These are phyloP conservation scores for Serilophus lunatus DNA, from an alignment of 2,113 vertebrate species.

Conservation along the genomic window DNA sequence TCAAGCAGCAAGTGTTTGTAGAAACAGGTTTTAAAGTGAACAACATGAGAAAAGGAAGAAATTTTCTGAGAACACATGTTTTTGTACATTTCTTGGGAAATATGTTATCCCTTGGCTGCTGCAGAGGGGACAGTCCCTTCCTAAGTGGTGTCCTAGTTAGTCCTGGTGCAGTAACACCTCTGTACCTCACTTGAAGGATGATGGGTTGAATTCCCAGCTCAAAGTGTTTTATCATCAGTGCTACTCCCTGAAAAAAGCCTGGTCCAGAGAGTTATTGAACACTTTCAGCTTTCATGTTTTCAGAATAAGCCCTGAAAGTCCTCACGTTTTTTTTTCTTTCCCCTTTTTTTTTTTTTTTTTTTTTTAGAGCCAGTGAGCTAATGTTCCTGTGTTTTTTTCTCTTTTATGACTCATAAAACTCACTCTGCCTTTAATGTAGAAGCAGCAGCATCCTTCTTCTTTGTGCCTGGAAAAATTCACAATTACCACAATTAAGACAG, in stretches of 20 bases:
- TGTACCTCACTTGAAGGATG: not conserved
- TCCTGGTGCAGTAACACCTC: not conserved
- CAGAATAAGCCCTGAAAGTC: not conserved
- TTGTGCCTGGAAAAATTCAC: not conserved
- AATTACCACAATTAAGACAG: not conserved
- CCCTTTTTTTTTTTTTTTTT: not conserved
- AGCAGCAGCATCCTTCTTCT: not conserved
- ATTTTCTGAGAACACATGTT: not conserved
- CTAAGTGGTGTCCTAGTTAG: not conserved
- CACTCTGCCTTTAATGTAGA: not conserved
- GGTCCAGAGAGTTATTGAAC: not conserved
- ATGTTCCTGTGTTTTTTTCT: not conserved
- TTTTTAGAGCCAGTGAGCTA: not conserved
- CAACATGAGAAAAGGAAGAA: not conserved
- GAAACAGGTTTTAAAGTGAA: not conserved
- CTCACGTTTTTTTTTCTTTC: not conserved
- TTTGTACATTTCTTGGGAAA: not conserved
- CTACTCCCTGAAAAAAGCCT: not conserved
- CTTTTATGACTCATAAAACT: constrained; percentile 23
- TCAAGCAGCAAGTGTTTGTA: constrained; percentile 33
- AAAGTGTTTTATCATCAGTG: not conserved
- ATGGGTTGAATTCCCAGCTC: not conserved
- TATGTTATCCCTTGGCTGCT: not conserved
- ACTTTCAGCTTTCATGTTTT: not conserved
- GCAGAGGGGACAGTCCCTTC: not conserved